Evolutionary conservation across 2,888 invertebrate genomes (phyloP).

Genomic region (Parnassius glacialis): DNA sequence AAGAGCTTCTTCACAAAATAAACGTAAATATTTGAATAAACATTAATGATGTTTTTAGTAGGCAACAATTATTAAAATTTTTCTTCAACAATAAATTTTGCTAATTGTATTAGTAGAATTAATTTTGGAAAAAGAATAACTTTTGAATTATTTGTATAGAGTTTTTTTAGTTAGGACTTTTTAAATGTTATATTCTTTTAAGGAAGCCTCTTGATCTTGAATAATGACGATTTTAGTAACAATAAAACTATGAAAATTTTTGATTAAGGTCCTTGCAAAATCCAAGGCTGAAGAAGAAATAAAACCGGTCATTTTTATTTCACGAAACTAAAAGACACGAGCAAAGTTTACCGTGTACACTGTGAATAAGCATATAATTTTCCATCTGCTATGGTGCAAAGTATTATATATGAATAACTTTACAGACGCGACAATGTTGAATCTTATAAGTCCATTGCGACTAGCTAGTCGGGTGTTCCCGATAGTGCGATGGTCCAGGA

Average conservation of each 20-base stretch:
- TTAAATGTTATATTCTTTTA: too few species aligned
- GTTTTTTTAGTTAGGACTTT: too few species aligned
- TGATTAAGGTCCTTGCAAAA: constrained; percentile 8
- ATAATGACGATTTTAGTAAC: background rate
- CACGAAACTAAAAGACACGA: constrained; percentile 9
- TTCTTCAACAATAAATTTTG: too few species aligned
- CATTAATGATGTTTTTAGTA: too few species aligned
- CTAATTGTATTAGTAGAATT: too few species aligned
- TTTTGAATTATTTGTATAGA: too few species aligned
- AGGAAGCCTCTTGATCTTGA: too few species aligned
- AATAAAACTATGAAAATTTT: constrained; percentile 12
- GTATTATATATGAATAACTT: constrained; percentile 24
- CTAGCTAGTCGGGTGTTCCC: constrained; percentile 69
- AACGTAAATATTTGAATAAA: too few species aligned
- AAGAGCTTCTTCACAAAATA: too few species aligned
- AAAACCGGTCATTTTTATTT: constrained; percentile 15
- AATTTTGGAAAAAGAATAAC: too few species aligned
- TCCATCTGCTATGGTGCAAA: background rate
- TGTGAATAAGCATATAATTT: background rate
- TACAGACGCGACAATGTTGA: constrained; percentile 41
- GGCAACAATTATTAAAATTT: too few species aligned
- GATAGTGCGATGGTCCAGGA: constrained; percentile 80
- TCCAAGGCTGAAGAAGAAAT: constrained; percentile 10
- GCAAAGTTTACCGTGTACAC: constrained; percentile 13
- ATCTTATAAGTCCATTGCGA: constrained; percentile 44